Evolutionary conservation across 2,113 vertebrate genomes (phyloP).

Genomic region (Ursus arctos): DNA sequence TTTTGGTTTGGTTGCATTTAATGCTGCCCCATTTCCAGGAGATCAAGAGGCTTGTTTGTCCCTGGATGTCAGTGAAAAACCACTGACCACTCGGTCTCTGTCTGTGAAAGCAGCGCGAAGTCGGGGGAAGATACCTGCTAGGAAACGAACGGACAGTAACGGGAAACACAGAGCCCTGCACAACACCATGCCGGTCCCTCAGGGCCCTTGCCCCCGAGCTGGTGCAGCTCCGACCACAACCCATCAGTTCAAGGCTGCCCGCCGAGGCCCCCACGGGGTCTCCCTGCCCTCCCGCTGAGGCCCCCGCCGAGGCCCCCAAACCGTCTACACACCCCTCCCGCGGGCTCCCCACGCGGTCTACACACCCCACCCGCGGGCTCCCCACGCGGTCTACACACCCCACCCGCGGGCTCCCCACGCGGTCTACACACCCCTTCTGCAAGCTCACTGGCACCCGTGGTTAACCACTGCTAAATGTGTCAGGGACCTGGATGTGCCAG

Average conservation of each 20-base stretch:
- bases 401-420: no score
- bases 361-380: no score
- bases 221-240: fast-evolving
- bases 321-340: background rate
- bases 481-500: background rate
- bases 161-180: fast-evolving
- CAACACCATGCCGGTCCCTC: fast-evolving
- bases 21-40: background rate
- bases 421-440: background rate
- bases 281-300: no score
- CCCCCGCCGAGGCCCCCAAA: no score
- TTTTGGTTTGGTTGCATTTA: background rate
- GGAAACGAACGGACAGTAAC: fast-evolving
- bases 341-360: no score
- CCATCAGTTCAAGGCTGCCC: fast-evolving
- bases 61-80: background rate
- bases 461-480: fast-evolving
- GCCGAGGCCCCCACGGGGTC: fast-evolving
- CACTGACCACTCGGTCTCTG: fast-evolving
- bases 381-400: no score
- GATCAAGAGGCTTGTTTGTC: background rate
- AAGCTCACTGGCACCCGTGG: fast-evolving
- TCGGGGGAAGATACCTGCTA: background rate
- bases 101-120: fast-evolving
- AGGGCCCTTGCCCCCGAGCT: background rate